A percentile compares a stretch with the other conserved stretches of the same genome.
These are phyloP conservation scores for Plagodis pulveraria DNA, from an alignment of 2,888 invertebrate species.

Conservation along the genomic window DNA sequence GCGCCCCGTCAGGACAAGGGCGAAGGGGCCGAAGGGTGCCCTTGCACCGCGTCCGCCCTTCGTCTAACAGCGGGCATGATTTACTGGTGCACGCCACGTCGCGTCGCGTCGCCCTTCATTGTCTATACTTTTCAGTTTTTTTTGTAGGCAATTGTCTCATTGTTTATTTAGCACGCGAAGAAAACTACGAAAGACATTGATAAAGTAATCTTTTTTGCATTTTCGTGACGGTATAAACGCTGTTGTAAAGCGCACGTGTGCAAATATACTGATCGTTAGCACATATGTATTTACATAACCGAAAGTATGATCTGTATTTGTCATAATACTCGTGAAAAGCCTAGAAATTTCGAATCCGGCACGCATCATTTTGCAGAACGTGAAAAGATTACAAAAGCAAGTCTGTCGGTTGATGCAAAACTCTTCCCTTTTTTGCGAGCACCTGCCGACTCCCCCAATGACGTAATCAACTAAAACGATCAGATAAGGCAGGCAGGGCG, in stretches of 20 bases:
- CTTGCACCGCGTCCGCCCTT: slow-evolving; percentile 73
- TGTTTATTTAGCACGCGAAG: neutral
- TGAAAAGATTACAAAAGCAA: neutral
- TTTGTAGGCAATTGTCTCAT: slow-evolving; percentile 2
- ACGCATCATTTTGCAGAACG: neutral
- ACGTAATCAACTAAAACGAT: slow-evolving; percentile 26
- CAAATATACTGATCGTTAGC: neutral
- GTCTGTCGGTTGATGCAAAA: neutral
- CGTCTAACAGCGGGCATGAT: slow-evolving; percentile 38
- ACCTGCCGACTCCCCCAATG: slow-evolving; percentile 6
- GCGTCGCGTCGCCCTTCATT: slow-evolving; percentile 11
- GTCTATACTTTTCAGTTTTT: slow-evolving; percentile 7
- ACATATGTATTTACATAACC: neutral
- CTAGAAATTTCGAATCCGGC: too few relatives aligned
- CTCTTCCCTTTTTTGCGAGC: neutral
- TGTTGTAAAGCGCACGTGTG: neutral
- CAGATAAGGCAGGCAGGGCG: slow-evolving; percentile 19
- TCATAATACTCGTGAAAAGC: neutral
- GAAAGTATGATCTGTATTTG: neutral
- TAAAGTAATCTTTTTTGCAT: neutral
- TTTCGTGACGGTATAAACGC: neutral
- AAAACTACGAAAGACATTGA: slow-evolving; percentile 7
- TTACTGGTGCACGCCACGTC: slow-evolving; percentile 31
- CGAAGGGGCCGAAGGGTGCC: slow-evolving; percentile 64
- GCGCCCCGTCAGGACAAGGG: slow-evolving; percentile 71